Conservation (phyloP, 2,797 vertebrate species). For the Phataginus tetradactyla region DNA sequence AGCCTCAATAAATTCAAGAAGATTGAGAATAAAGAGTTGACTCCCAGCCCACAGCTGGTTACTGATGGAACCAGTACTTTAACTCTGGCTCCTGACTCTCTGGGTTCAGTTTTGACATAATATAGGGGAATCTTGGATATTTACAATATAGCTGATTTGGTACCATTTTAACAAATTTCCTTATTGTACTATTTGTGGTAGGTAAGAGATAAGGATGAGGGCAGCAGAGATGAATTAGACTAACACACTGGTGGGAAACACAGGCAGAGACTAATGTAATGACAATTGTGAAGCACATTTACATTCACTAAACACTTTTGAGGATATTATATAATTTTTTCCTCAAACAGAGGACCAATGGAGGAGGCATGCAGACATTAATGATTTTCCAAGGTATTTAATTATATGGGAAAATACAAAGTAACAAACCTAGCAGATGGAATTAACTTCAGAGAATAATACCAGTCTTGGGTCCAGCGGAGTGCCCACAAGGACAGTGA, state of each 20-base stretch:
- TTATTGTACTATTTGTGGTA: background rate
- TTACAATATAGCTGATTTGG: background rate
- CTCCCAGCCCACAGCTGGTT: background rate
- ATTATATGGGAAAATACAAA: background rate
- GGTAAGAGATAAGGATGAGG: background rate
- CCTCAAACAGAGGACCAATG: background rate
- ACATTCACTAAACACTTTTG: background rate
- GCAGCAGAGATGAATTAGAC: background rate
- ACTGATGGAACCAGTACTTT: background rate
- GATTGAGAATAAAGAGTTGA: no score
- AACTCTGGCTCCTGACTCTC: background rate
- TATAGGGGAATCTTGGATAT: background rate
- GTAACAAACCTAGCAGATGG: background rate
- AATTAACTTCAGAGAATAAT: background rate
- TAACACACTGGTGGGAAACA: background rate
- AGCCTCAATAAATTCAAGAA: no score
- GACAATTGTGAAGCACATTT: background rate
- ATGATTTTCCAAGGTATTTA: background rate
- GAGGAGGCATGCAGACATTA: background rate
- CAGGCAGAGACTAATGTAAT: background rate
- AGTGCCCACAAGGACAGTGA: background rate
- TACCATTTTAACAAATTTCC: background rate
- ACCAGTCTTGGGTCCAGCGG: background rate
- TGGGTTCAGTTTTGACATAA: background rate
- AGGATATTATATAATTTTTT: background rate